phyloP scores from a whole-genome alignment of 1,140 invertebrate species.

The Periplaneta americana region DNA sequence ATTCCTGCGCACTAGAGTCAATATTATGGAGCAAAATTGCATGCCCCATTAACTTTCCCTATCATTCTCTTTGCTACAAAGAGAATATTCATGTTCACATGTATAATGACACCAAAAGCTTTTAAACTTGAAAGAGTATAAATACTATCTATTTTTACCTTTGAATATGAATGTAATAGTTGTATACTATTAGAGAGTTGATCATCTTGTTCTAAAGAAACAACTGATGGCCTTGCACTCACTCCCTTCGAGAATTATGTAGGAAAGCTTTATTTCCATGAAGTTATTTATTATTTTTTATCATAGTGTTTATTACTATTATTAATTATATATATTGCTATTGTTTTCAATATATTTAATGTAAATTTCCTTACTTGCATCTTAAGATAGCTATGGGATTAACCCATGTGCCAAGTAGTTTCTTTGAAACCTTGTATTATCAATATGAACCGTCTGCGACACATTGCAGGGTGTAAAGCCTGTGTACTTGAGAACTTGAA shows the following conservation, averaged over 20 bases:
- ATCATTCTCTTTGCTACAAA: not conserved
- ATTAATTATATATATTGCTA: not conserved
- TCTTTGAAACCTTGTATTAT: slow-evolving; percentile 13
- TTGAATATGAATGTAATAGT: not conserved
- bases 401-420: slow-evolving; percentile 12
- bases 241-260: not conserved
- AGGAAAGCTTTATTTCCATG: not conserved
- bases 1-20: slow-evolving; percentile 13
- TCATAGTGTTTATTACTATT: not conserved
- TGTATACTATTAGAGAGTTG: not conserved
- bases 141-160: slow-evolving; percentile 15
- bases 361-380: not conserved
- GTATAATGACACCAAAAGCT: not conserved
- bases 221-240: not conserved
- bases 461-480: not conserved
- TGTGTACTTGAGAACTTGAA: too few species aligned
- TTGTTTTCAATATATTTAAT: not conserved
- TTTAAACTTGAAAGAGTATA: not conserved
- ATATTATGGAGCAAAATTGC: not conserved
- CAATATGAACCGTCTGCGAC: not conserved
- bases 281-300: not conserved
- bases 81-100: not conserved
- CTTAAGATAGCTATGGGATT: not conserved
- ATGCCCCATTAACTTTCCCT: not conserved
- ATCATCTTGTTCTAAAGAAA: not conserved